Evolutionary conservation across 1,140 invertebrate genomes (phyloP).

Genomic region (Tetranychus urticae): DNA sequence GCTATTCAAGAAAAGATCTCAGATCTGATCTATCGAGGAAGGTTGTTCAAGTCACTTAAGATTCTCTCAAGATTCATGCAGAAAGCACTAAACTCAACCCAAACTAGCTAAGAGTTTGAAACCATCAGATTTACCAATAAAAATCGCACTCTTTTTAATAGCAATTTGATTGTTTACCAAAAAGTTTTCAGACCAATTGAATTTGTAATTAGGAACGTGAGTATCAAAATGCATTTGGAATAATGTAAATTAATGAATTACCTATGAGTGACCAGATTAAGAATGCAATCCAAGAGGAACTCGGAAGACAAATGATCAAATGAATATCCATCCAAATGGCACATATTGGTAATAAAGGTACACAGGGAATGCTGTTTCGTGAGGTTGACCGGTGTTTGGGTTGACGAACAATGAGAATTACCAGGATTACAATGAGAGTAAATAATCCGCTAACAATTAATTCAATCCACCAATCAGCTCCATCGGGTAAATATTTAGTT

Average conservation of each 20-base stretch:
- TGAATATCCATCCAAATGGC: slow-evolving; percentile 12
- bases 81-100: too few relatives aligned
- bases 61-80: too few relatives aligned
- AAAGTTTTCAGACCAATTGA: too few relatives aligned
- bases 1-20: too few relatives aligned
- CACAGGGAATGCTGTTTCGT: slow-evolving; percentile 10
- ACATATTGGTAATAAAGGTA: slow-evolving; percentile 12
- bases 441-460: slow-evolving; percentile 4
- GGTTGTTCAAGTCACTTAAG: too few relatives aligned
- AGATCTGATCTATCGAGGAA: too few relatives aligned
- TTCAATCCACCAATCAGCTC: slow-evolving; percentile 8
- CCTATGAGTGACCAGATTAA: slow-evolving; percentile 12
- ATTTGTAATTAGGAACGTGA: too few relatives aligned
- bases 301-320: slow-evolving; percentile 9
- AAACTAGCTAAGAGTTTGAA: too few relatives aligned
- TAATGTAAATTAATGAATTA: background rate
- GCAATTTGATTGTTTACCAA: too few relatives aligned
- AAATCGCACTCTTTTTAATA: too few relatives aligned
- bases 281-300: slow-evolving; percentile 8
- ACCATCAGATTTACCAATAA: too few relatives aligned
- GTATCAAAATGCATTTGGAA: too few relatives aligned
- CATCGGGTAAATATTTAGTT: slow-evolving; percentile 4
- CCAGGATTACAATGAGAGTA: slow-evolving; percentile 3
- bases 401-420: slow-evolving; percentile 4
- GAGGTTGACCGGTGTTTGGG: slow-evolving; percentile 6